Evolutionary conservation across 2,888 invertebrate species (phyloP).

Genomic region (Apamea monoglypha): DNA sequence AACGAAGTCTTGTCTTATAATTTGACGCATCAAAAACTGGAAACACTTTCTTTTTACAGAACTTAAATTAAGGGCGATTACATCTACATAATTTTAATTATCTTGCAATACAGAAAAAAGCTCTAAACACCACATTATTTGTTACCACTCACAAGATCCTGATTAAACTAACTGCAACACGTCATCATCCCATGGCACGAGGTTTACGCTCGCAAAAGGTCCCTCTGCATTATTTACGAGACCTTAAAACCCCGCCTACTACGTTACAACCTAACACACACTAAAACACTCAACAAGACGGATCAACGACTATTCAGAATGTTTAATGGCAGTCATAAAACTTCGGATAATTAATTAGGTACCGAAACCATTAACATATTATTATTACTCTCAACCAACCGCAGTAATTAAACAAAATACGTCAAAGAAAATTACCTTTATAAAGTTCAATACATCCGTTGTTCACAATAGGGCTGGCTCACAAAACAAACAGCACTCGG

Average conservation of each 20-base stretch:
- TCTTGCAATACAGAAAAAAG: neutral
- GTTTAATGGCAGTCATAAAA: slow-evolving; percentile 48
- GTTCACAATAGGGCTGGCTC: slow-evolving; percentile 71
- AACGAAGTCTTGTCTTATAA: neutral
- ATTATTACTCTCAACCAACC: slow-evolving; percentile 23
- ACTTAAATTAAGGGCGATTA: neutral
- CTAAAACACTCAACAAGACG: slow-evolving; percentile 47
- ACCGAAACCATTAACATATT: slow-evolving; percentile 28
- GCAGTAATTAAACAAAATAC: slow-evolving; percentile 43
- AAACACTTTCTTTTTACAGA: neutral
- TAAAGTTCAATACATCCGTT: slow-evolving; percentile 72
- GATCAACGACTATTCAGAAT: slow-evolving; percentile 37
- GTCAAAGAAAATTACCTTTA: slow-evolving; percentile 69
- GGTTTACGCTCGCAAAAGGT: slow-evolving; percentile 44
- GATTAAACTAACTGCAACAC: slow-evolving; percentile 53
- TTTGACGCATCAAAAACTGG: neutral
- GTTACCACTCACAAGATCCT: slow-evolving; percentile 12
- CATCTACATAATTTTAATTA: neutral
- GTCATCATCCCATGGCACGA: slow-evolving; percentile 46
- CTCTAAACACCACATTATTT: slow-evolving; percentile 22
- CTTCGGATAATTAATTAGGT: slow-evolving; percentile 47
- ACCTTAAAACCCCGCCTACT: slow-evolving; percentile 42
- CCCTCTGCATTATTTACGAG: slow-evolving; percentile 63
- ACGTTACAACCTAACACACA: slow-evolving; percentile 48
- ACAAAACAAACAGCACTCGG: slow-evolving; percentile 85